Evolutionary conservation across 2,797 vertebrate species (phyloP), one percentile per base, ranked within the genome.

Genomic region (Cynodonichthys magdalenae): DNA sequence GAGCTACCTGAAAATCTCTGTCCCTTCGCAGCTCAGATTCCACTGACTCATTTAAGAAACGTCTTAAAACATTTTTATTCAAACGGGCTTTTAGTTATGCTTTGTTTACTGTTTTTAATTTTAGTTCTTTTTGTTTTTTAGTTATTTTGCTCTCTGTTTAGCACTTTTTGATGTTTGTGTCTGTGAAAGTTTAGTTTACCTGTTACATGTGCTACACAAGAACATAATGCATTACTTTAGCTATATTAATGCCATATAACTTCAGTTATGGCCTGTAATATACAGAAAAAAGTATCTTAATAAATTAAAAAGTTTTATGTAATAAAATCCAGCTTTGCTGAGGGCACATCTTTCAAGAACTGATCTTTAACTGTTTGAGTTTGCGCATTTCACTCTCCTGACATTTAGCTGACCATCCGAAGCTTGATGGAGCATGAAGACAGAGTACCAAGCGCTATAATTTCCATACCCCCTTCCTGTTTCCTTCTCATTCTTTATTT

Each of bases 371-470:
- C 77, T 89, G 75, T 71, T 57, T 77, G 71, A 63, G 15, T 71
- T 75, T 19, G 52, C 59, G 56, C 85, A 63, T 83, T 86, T 80
- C 59, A 77, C 89, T 79, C 75, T 81, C 61, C 74, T 87, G 78
- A 83, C 77, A 87, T 89, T 75, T 82, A 81, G 75, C 66, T 31
- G 45, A 76, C 71, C 45, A 15, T 86, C 81, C 82, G 70, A 67
- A 69, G 76, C 67, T 86, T 87, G 84, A 91, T 89, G 85, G 84
- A 77, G 69, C 85, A 89, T 87, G 83, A 89, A 90, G 82, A 80
- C 77, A 69, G 60, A 72, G 72, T 81, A 90, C 90, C 83, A 80
- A 85, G 83, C 84, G 67, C 67, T 81, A 77, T 77, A 53, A 79
- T 84, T 75, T 81, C 73, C 67, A 53, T 58, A 63, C 29, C 47